phyloP scores from a whole-genome alignment of 2,113 vertebrate genomes.

The Platysternon megacephalum region DNA sequence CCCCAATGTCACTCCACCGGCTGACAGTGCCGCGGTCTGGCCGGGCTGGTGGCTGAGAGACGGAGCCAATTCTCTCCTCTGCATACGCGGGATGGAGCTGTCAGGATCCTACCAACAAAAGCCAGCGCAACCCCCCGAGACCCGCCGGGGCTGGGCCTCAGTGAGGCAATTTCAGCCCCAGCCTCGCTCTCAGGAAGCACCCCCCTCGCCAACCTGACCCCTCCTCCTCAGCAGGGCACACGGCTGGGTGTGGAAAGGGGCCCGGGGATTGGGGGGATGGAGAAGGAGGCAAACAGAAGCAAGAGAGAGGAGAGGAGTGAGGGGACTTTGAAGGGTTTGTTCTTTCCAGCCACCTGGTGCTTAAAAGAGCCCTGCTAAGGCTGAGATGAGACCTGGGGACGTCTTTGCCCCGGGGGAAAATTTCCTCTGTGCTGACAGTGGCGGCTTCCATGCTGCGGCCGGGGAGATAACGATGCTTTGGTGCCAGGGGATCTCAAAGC shows the following conservation, averaged over 20 bases:
- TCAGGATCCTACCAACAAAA: too few relatives aligned
- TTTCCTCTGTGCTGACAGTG: not conserved
- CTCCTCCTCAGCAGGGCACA: not conserved
- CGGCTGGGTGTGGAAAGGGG: not conserved
- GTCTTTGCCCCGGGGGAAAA: not conserved
- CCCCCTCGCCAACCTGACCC: not conserved
- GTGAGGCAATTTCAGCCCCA: too few relatives aligned
- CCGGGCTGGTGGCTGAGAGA: too few relatives aligned
- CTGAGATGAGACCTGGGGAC: not conserved
- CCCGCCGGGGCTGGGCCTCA: too few relatives aligned
- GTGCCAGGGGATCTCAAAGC: not conserved
- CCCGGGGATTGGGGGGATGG: not conserved
- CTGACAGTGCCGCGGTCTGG: too few relatives aligned
- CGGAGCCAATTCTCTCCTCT: too few relatives aligned
- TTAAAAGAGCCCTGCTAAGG: not conserved
- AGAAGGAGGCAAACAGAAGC: not conserved
- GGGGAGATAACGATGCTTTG: not conserved
- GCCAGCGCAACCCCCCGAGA: too few relatives aligned
- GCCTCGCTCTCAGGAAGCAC: too few relatives aligned
- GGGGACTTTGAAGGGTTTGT: not conserved
- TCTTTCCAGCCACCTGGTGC: not conserved
- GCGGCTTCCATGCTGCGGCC: not conserved
- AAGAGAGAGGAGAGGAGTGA: not conserved
- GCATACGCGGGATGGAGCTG: too few relatives aligned
- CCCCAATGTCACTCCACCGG: not conserved